Evolutionary conservation across 64 coral and sea anemone genomes (phyloP).

Genomic region (Dendrophyllia cribrosa): DNA sequence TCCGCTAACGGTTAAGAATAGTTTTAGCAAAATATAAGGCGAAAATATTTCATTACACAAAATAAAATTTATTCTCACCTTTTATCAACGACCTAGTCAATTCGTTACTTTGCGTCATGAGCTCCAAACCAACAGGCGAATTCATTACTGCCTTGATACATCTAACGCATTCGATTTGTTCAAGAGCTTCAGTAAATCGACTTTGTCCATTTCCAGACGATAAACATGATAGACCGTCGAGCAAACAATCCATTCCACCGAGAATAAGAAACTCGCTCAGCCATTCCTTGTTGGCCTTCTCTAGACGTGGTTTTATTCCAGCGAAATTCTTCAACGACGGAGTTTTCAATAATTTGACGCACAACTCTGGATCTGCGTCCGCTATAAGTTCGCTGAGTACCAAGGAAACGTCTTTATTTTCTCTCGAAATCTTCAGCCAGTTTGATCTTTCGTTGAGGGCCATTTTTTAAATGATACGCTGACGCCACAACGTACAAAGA

Average conservation of each 20-base stretch:
- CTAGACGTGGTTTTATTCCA: slow-evolving; percentile 36
- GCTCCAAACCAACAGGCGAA: slow-evolving; percentile 70
- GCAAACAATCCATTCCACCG: slow-evolving; percentile 45
- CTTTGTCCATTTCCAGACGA: slow-evolving; percentile 13
- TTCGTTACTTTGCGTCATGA: slow-evolving; percentile 53
- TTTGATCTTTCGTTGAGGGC: not conserved
- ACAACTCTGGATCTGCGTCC: slow-evolving; percentile 71
- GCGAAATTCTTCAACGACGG: slow-evolving; percentile 71
- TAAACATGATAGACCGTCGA: slow-evolving; percentile 25
- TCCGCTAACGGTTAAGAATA: too few relatives aligned
- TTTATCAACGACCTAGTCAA: slow-evolving; percentile 64
- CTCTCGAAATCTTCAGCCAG: slow-evolving; percentile 4
- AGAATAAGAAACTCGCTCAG: slow-evolving; percentile 71
- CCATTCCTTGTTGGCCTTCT: slow-evolving; percentile 56
- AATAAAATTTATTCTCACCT: slow-evolving; percentile 61
- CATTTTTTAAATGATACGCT: not conserved
- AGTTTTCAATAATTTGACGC: slow-evolving; percentile 63
- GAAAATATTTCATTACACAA: too few relatives aligned
- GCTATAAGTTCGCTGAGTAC: not conserved
- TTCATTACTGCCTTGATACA: slow-evolving; percentile 90
- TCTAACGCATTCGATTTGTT: slow-evolving; percentile 72
- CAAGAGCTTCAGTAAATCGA: slow-evolving; percentile 50
- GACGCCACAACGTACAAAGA: too few relatives aligned
- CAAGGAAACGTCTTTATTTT: not conserved
- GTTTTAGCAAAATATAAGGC: too few relatives aligned